These are phyloP conservation scores for Ellobium chinense DNA, from an alignment of 2,888 invertebrate species.

Conservation along the genomic window DNA sequence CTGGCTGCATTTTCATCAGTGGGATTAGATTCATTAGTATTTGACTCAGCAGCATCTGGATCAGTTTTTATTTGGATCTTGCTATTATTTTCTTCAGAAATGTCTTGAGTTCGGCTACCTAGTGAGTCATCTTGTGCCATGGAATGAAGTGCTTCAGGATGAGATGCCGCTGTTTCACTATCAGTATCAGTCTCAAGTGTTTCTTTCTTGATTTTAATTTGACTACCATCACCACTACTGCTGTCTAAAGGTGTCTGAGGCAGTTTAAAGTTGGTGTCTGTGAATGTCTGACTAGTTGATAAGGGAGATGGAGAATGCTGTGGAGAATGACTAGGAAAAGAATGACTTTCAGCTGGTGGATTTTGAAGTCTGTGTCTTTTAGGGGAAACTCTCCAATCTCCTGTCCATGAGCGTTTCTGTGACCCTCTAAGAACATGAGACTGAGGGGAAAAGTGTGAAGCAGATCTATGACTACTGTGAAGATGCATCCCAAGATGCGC, in stretches of 20 bases:
- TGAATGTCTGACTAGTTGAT: background rate
- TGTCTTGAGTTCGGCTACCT: background rate
- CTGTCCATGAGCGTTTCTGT: slow-evolving; percentile 26
- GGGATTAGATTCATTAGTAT: background rate
- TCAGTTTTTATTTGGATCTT: slow-evolving; percentile 26
- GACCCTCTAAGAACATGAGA: slow-evolving; percentile 16
- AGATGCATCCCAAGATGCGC: background rate
- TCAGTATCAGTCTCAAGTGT: slow-evolving; percentile 20
- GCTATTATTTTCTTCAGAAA: background rate
- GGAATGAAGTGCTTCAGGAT: background rate
- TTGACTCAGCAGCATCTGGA: slow-evolving; percentile 11
- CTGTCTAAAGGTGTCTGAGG: background rate
- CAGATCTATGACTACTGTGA: slow-evolving; percentile 3
- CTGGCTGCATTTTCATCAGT: background rate
- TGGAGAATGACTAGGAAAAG: background rate
- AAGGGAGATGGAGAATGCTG: background rate
- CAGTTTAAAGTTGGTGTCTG: background rate
- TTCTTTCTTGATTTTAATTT: slow-evolving; percentile 35
- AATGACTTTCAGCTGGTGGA: background rate
- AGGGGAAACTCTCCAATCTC: slow-evolving; percentile 20
- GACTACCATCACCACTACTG: background rate
- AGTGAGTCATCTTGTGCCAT: background rate
- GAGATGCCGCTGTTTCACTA: background rate
- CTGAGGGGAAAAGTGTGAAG: slow-evolving; percentile 8
- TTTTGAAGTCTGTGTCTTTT: slow-evolving; percentile 20